Base-by-base conservation (phyloP, 2,113 vertebrate genomes). In the Pangasianodon hypophthalmus region DNA sequence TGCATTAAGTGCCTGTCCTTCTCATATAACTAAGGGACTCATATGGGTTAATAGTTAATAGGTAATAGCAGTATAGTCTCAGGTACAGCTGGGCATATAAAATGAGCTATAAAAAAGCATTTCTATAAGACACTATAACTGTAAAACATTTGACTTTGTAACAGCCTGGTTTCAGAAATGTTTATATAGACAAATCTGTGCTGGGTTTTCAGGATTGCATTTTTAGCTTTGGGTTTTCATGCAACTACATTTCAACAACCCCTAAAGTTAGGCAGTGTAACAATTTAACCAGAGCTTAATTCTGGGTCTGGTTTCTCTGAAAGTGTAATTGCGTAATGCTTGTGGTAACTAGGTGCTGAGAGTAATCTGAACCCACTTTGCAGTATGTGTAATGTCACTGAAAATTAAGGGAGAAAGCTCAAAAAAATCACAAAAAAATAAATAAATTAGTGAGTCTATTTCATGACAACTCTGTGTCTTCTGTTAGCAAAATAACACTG, bases 1-100 rank as follows among this genome's bases (percentile, higher is more conserved):
- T 67, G 9, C 48, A 81, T 58, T 58, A 52, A 50, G 50, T 26
- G 52, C 46, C 77, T 69, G 9, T 88, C 18, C 44, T 88, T 88
- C 77, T 88, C 79, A 54, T 84, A 41, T 54, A 83, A 89, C 82
- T 79, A 3, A 79, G 50, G n/a, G n/a, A 50, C 83, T 54, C 44
- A 41, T 80, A 41, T 44, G 79, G 54, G 82, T 85, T 89, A 85
- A 85, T 64, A 79, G 18, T 85, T 89, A 79, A 86, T 89, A 67
- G 41, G 77, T 81, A 86, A 67, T 81, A 58, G 71, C 60, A 37
- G n/a, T 79, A 44, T 18, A 37, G 81, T 32, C 58, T 89, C 44
- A 37, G 71, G 67, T 89, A 88, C n/a, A 60, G 48, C n/a, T 56
- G 26, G 46, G 37, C 21, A 9, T 46, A 41, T 73, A 73, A 88